phyloP scores from a whole-genome alignment of 2,797 vertebrate species.

The Hyperoplus immaculatus region DNA sequence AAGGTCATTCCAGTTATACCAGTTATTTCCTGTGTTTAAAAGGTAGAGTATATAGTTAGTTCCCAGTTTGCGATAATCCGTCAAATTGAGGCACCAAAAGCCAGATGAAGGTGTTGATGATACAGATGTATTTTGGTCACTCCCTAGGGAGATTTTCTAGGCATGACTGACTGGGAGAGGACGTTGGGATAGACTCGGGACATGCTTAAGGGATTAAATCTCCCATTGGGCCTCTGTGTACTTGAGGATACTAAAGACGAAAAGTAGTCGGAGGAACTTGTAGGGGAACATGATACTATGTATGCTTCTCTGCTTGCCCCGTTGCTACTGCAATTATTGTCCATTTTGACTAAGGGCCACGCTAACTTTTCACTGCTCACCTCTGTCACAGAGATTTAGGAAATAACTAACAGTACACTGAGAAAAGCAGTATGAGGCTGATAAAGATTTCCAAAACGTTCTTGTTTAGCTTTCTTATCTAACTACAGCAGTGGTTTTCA shows the following conservation, averaged over 20 bases:
- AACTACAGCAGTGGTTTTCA: too few relatives aligned
- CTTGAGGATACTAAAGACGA: slow-evolving; percentile 32
- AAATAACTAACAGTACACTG: too few relatives aligned
- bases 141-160: slow-evolving; percentile 40
- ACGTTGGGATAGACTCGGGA: slow-evolving; percentile 20
- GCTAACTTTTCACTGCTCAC: too few relatives aligned
- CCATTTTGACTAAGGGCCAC: too few relatives aligned
- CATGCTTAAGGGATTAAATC: slow-evolving; percentile 48
- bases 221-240: slow-evolving; percentile 27
- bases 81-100: too few relatives aligned
- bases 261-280: slow-evolving; percentile 14
- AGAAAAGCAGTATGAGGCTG: too few relatives aligned
- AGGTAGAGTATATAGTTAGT: too few relatives aligned
- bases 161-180: slow-evolving; percentile 27
- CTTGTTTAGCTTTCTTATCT: too few relatives aligned
- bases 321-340: neutral
- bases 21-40: neutral
- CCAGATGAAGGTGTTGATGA: slow-evolving; percentile 11
- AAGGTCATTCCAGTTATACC: slow-evolving; percentile 12
- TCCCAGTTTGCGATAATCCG: too few relatives aligned
- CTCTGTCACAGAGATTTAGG: too few relatives aligned
- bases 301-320: neutral
- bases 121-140: slow-evolving; percentile 37
- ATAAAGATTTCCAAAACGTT: too few relatives aligned
- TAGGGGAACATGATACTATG: neutral